Conservation (phyloP, 2,113 vertebrate genomes). For the Nesoenas mayeri region DNA sequence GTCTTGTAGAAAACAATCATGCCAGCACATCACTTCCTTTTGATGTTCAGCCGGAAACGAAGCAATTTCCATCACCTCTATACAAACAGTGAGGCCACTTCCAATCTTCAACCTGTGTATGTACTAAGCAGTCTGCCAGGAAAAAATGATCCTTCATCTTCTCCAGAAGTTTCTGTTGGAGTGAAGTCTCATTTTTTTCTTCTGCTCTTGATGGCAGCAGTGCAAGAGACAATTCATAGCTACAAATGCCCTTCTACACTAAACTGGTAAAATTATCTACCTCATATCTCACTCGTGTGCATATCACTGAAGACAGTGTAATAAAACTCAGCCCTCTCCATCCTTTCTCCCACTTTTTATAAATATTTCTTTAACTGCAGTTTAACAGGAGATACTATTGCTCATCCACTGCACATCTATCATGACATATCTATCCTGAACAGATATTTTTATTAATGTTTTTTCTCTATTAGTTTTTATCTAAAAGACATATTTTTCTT, state of each 20-base stretch:
- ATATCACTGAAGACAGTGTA: not conserved
- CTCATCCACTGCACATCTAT: not conserved
- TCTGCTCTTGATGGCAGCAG: not conserved
- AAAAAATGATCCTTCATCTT: not conserved
- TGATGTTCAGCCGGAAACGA: not conserved
- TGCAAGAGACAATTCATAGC: not conserved
- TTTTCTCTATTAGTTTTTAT: not conserved
- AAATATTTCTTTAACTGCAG: not conserved
- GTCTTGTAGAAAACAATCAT: not conserved
- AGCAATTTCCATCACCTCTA: not conserved
- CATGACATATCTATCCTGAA: not conserved
- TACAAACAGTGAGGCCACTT: not conserved
- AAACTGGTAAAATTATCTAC: not conserved
- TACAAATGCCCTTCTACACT: not conserved
- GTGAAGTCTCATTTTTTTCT: not conserved
- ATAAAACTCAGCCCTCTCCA: not conserved
- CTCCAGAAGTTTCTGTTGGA: not conserved
- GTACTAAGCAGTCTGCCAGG: not conserved
- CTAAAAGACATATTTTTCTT: not conserved
- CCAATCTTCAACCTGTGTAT: not conserved
- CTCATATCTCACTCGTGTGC: accelerated
- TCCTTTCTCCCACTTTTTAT: not conserved
- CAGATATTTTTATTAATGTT: not conserved
- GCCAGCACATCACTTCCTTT: not conserved
- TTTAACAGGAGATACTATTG: not conserved